Evolutionary conservation across 2,888 invertebrate genomes (phyloP).

Genomic region (Rotaria magnacalcarata): DNA sequence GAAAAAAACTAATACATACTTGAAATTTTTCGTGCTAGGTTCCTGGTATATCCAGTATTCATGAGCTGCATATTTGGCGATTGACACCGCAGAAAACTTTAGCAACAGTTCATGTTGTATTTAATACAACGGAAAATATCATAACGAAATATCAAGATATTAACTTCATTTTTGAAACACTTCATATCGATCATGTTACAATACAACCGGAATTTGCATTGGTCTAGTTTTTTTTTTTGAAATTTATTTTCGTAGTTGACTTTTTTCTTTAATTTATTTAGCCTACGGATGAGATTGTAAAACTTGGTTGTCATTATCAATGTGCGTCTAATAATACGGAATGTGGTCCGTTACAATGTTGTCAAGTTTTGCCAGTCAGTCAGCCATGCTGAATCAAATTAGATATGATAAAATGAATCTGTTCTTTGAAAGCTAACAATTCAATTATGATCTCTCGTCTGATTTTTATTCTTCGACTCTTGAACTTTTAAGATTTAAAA

Average conservation of each 20-base stretch:
- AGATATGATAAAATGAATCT: too few relatives aligned
- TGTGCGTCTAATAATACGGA: not conserved
- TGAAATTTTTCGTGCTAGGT: not conserved
- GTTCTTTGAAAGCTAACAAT: too few relatives aligned
- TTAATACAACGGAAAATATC: conserved; percentile 20
- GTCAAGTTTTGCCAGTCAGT: not conserved
- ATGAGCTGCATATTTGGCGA: conserved; percentile 25
- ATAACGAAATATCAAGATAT: not conserved
- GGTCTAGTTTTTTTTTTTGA: not conserved
- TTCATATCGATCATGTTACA: conserved; percentile 24
- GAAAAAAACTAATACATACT: not conserved
- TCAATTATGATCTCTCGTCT: too few relatives aligned
- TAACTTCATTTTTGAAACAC: not conserved
- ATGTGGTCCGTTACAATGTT: not conserved
- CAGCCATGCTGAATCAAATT: too few relatives aligned
- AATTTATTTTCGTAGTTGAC: not conserved
- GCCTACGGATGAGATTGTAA: not conserved
- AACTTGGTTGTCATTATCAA: not conserved
- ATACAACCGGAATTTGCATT: conserved; percentile 31
- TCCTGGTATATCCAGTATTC: not conserved
- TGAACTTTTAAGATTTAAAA: too few relatives aligned
- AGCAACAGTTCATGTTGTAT: conserved; percentile 17
- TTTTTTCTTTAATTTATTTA: not conserved
- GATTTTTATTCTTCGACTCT: too few relatives aligned
- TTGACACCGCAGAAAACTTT: conserved; percentile 32